Conservation (phyloP, 2,113 vertebrate species). For the Crotalus tigris region DNA sequence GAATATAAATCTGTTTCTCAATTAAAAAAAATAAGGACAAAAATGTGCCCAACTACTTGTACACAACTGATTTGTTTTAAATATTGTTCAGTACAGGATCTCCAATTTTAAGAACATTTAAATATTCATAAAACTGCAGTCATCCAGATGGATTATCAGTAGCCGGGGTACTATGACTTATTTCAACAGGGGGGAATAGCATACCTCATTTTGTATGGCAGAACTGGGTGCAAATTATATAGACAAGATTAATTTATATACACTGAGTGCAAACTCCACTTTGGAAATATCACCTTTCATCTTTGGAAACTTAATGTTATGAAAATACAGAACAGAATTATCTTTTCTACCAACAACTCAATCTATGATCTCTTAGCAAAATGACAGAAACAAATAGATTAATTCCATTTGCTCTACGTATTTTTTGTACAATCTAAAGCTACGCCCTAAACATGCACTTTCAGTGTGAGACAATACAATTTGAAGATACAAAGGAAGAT, state of each 20-base stretch:
- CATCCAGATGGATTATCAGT: background rate
- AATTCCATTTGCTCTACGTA: background rate
- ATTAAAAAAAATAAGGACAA: background rate
- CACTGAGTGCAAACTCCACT: background rate
- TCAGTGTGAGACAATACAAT: fast-evolving
- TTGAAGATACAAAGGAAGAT: background rate
- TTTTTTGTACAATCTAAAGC: background rate
- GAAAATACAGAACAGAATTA: background rate
- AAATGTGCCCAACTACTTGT: slow-evolving; percentile 4
- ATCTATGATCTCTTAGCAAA: background rate
- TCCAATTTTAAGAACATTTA: background rate
- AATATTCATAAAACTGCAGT: background rate
- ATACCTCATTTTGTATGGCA: background rate
- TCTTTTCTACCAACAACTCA: background rate
- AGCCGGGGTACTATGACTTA: background rate
- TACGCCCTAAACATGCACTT: background rate
- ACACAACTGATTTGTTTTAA: background rate
- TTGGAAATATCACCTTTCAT: background rate
- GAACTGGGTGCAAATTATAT: background rate
- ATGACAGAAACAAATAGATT: background rate
- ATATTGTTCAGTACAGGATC: background rate
- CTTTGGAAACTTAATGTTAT: background rate
- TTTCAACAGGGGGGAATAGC: background rate
- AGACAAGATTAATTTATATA: background rate
- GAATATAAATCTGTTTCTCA: slow-evolving; percentile 34